Conservation (phyloP, 2,888 invertebrate species). For the Euphydryas editha region DNA sequence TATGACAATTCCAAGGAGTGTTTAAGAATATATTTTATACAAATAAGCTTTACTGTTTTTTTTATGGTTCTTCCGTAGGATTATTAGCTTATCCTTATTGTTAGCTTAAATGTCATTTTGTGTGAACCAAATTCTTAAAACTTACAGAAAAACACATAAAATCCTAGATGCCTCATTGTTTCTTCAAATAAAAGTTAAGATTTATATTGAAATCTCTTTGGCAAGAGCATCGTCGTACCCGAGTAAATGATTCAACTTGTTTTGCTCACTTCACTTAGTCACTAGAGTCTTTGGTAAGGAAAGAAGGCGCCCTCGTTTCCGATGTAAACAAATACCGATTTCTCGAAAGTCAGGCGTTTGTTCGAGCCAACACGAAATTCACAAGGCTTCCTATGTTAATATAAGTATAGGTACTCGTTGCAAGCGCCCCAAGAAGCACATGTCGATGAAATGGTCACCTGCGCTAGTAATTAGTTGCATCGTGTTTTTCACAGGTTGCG, state of each 20-base stretch:
- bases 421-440: neutral
- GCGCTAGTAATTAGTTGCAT: slow-evolving; percentile 5
- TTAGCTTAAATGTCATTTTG: neutral
- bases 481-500: neutral
- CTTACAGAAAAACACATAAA: neutral
- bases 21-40: slow-evolving; percentile 22
- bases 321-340: slow-evolving; percentile 15
- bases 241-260: slow-evolving; percentile 68
- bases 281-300: slow-evolving; percentile 7
- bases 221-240: slow-evolving; percentile 40
- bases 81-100: too few species aligned
- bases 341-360: slow-evolving; percentile 6
- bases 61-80: too few species aligned
- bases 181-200: slow-evolving; percentile 2
- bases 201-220: slow-evolving; percentile 23
- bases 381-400: slow-evolving; percentile 8
- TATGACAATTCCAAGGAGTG: slow-evolving; percentile 26
- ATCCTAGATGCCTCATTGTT: neutral
- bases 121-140: neutral
- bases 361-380: slow-evolving; percentile 1
- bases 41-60: neutral
- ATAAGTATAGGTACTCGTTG: neutral
- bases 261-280: slow-evolving; percentile 72
- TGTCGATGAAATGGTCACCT: neutral
- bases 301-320: slow-evolving; percentile 10